Evolutionary conservation across 2,888 invertebrate genomes (phyloP).

Genomic region (Lydus trimaculatus): DNA sequence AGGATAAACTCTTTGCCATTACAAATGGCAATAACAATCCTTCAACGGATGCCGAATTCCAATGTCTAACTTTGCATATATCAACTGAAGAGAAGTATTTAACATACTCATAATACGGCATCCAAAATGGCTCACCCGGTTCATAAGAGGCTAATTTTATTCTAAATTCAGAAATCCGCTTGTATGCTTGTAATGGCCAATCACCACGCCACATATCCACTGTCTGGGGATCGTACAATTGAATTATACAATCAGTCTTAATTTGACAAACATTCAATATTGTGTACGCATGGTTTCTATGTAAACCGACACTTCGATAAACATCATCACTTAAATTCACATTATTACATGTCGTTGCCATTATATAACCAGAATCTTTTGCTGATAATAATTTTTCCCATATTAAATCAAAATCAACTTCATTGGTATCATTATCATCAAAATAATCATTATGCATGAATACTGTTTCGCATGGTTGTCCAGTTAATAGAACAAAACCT

Average conservation of each 20-base stretch:
- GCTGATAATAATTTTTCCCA: conserved; percentile 85
- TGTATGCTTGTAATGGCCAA: conserved; percentile 81
- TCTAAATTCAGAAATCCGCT: conserved; percentile 74
- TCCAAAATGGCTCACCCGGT: too few relatives aligned
- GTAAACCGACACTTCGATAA: too few relatives aligned
- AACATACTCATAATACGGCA: conserved; percentile 92
- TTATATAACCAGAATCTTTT: too few relatives aligned
- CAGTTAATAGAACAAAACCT: conserved; percentile 92
- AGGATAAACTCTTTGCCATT: conserved; percentile 77
- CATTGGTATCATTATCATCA: conserved; percentile 76
- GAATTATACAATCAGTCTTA: too few relatives aligned
- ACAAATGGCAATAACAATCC: conserved; percentile 87
- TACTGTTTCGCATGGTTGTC: conserved; percentile 96
- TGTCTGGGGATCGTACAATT: too few relatives aligned
- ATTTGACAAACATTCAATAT: too few relatives aligned
- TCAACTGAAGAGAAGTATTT: conserved; percentile 98
- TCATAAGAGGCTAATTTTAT: too few relatives aligned
- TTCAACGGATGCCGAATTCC: conserved; percentile 83
- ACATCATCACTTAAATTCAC: too few relatives aligned
- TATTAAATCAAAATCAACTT: conserved; percentile 90
- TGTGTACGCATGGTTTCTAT: too few relatives aligned
- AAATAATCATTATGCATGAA: conserved; percentile 80
- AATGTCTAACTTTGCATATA: conserved; percentile 93
- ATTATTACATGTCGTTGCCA: too few relatives aligned
- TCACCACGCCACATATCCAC: conserved; percentile 57